Evolutionary conservation across 1,140 invertebrate species (phyloP).

Genomic region (Oncopeltus fasciatus): DNA sequence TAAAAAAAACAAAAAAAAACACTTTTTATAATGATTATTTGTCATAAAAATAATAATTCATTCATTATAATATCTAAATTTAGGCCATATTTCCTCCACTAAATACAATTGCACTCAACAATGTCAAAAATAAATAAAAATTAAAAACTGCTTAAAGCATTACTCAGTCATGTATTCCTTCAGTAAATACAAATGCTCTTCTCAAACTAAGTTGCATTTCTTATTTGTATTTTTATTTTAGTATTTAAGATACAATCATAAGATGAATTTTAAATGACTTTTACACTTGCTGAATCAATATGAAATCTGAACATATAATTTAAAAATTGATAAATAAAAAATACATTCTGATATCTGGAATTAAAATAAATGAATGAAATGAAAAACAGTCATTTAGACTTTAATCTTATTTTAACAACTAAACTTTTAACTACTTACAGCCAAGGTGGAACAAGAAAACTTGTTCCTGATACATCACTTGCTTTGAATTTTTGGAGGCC

Average conservation of each 20-base stretch:
- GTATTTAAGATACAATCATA: not conserved
- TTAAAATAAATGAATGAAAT: no score
- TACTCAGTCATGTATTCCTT: not conserved
- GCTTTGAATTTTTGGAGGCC: not conserved
- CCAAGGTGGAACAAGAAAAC: not conserved
- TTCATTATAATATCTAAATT: not conserved
- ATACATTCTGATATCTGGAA: not conserved
- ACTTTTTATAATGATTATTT: not conserved
- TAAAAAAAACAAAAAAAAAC: not conserved
- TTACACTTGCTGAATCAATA: no score
- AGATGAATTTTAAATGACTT: no score
- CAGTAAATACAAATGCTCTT: not conserved
- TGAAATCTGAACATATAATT: not conserved
- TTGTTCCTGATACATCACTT: not conserved
- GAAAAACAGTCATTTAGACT: not conserved
- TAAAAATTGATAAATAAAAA: not conserved
- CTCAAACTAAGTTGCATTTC: not conserved
- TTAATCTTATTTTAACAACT: not conserved
- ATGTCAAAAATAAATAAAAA: not conserved
- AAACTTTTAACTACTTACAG: not conserved
- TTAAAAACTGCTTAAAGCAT: not conserved
- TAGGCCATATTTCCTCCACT: not conserved
- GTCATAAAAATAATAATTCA: not conserved
- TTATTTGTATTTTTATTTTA: not conserved
- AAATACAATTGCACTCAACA: slow-evolving; percentile 5